Evolutionary conservation across 2,888 invertebrate species (phyloP), one percentile per base, ranked within the genome.

Genomic region (Andricus curvator): DNA sequence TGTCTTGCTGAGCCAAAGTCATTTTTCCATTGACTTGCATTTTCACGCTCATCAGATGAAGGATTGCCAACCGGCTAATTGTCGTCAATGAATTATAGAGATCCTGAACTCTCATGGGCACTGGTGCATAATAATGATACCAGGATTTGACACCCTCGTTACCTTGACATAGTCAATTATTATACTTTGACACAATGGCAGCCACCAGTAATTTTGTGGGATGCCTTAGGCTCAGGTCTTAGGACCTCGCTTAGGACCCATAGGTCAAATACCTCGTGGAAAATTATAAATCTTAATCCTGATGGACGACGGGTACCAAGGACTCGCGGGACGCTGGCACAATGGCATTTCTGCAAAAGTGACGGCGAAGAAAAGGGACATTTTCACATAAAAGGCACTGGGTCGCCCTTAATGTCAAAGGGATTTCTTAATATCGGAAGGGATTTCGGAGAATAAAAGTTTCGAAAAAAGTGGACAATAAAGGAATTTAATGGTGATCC

Each of bases 261-360:
- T 13, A 25, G 62, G 62, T 62, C 25, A 25, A 62, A 62, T 62
- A 29, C 62, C 62, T 62, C 6, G 5, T 29, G 25, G 62, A 62
- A 62, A 62, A 62, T 62, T 62, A 62, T 22, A 62, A 62, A 62
- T 62, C 62, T 62, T 62, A 62, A 62, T 62, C 62, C 62, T 62
- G 62, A 62, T 62, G 25, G 62, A 62, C 62, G 62, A 29, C 25
- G 15, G 62, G 13, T 62, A 62, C 62, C 25, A 62, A 25, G 25
- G 62, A 15, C 15, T 22, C 22, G 22, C 60, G 13, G 37, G 37
- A 37, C 8, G 8, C 25, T 11, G 25, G 11, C 25, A 29, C 62
- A 62, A 62, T 62, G 62, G 62, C 25, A 25, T 62, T 62, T 62
- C 62, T 62, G 62, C 62, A 29, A 62, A 25, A 22, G 62, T 25